Evolutionary conservation across 2,888 invertebrate genomes (phyloP).

Genomic region (Conomelus anceps): DNA sequence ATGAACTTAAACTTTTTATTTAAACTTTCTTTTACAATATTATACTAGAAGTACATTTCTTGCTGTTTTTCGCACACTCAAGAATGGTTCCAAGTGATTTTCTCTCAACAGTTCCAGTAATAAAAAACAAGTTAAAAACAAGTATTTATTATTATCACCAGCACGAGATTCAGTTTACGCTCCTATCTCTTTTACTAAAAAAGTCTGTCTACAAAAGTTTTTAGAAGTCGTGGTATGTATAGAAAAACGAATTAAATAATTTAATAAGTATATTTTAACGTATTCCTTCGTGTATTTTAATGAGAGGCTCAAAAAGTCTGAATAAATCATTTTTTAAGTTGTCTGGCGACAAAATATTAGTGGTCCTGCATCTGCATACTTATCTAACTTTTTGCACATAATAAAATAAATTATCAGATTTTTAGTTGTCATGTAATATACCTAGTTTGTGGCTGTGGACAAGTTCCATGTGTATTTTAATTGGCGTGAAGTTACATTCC

Average conservation of each 20-base stretch:
- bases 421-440: neutral
- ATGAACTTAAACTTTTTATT: too few relatives aligned
- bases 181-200: too few relatives aligned
- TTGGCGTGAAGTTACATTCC: neutral
- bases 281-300: neutral
- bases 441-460: neutral
- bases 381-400: neutral
- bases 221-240: neutral
- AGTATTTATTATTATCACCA: too few relatives aligned
- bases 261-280: too few relatives aligned
- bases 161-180: too few relatives aligned
- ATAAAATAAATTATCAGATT: neutral
- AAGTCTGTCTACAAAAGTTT: too few relatives aligned
- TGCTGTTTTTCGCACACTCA: too few relatives aligned
- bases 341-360: neutral
- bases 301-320: neutral
- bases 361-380: neutral
- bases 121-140: too few relatives aligned
- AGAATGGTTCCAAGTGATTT: too few relatives aligned
- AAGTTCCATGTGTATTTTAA: neutral
- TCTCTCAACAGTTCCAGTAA: too few relatives aligned
- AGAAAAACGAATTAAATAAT: neutral
- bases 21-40: too few relatives aligned
- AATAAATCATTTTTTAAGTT: neutral
- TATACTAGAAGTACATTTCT: too few relatives aligned